These are phyloP conservation scores for Cydia pomonella DNA, from an alignment of 1,140 invertebrate species.

Conservation along the genomic window DNA sequence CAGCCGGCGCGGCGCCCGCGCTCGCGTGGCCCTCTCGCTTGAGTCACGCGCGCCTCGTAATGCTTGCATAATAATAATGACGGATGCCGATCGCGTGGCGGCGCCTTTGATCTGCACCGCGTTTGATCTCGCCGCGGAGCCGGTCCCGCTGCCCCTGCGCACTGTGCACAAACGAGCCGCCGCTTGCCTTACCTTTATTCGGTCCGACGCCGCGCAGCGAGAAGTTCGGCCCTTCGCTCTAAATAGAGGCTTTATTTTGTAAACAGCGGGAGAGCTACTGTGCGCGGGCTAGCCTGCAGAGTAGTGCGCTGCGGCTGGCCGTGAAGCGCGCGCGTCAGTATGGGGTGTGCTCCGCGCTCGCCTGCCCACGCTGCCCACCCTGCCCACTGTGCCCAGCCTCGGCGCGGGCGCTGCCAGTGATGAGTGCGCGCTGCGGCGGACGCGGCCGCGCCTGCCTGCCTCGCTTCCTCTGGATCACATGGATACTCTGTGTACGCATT, in stretches of 20 bases:
- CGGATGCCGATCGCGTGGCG: conserved; percentile 79
- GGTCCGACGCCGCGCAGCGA: conserved; percentile 69
- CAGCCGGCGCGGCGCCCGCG: conserved; percentile 60
- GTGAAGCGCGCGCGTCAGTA: conserved; percentile 44
- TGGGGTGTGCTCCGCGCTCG: conserved; percentile 39
- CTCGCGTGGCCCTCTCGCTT: conserved; percentile 76
- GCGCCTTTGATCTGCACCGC: conserved; percentile 75
- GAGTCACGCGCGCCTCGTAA: conserved; percentile 78
- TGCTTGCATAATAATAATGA: conserved; percentile 81
- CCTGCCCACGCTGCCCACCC: conserved; percentile 43
- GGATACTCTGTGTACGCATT: conserved; percentile 75
- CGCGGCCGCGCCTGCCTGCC: conserved; percentile 42
- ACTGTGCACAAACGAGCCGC: conserved; percentile 73
- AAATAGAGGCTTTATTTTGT: conserved; percentile 77
- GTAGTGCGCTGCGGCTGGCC: conserved; percentile 40
- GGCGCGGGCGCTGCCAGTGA: conserved; percentile 46
- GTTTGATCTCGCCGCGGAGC: conserved; percentile 77
- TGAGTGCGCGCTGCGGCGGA: conserved; percentile 51
- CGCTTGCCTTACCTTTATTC: conserved; percentile 70
- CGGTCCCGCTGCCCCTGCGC: conserved; percentile 71
- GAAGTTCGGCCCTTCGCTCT: conserved; percentile 67
- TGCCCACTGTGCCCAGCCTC: conserved; percentile 28
- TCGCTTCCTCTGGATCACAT: conserved; percentile 56
- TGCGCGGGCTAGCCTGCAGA: conserved; percentile 41
- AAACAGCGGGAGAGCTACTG: conserved; percentile 72